These are phyloP conservation scores for Parazoanthus atlanticus DNA, from an alignment of 92 coral and sea anemone species.

Conservation along the genomic window DNA sequence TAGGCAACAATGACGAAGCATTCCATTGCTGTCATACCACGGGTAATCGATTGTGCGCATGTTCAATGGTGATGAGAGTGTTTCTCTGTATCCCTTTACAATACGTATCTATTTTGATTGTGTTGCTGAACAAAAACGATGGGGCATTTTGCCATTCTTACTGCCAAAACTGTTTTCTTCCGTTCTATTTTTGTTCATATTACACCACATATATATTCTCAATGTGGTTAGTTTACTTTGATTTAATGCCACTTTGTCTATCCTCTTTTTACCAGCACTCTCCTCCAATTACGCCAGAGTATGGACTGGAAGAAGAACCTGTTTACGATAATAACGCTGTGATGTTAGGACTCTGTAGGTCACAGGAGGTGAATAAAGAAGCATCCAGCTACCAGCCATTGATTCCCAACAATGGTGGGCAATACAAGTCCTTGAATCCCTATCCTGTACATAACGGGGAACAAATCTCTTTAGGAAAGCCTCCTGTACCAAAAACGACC, in stretches of 20 bases:
- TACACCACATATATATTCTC: not conserved
- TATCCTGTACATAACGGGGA: too few relatives aligned
- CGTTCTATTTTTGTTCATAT: too few relatives aligned
- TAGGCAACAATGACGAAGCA: too few relatives aligned
- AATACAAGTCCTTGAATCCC: not conserved
- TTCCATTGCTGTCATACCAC: too few relatives aligned
- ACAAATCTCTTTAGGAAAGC: not conserved
- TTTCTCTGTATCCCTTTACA: too few relatives aligned
- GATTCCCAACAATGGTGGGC: not conserved
- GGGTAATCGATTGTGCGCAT: too few relatives aligned
- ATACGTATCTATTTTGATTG: too few relatives aligned
- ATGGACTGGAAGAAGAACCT: conserved; percentile 1
- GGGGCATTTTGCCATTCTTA: too few relatives aligned
- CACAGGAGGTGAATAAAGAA: not conserved
- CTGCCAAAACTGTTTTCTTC: too few relatives aligned
- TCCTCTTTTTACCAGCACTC: not conserved
- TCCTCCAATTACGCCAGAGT: not conserved
- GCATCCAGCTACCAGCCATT: not conserved
- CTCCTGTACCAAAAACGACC: not conserved
- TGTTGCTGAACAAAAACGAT: too few relatives aligned
- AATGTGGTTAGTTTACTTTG: not conserved
- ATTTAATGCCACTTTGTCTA: not conserved
- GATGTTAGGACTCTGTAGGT: not conserved
- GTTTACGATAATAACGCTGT: not conserved
- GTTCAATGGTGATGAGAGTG: too few relatives aligned